Conservation (phyloP, 2,888 invertebrate genomes). For the Agrotis puta region DNA sequence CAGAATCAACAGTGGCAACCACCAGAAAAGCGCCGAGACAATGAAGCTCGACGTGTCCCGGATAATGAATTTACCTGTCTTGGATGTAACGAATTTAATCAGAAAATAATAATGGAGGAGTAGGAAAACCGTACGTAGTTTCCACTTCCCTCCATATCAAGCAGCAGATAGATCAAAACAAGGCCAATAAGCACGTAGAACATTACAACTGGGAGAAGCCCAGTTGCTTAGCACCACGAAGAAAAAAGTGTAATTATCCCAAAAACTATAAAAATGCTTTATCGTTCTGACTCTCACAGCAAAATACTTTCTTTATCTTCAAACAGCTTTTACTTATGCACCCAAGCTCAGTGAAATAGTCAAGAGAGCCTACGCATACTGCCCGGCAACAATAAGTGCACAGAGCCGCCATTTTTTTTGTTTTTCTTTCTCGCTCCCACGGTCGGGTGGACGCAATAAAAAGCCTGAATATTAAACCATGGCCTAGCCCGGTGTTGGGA, state of each 20-base stretch:
- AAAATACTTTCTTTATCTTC: background rate
- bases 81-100: too few relatives aligned
- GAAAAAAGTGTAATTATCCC: background rate
- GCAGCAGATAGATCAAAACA: too few relatives aligned
- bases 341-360: conserved; percentile 30
- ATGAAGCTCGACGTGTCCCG: too few relatives aligned
- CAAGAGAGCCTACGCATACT: conserved; percentile 23
- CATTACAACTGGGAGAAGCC: too few relatives aligned
- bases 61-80: too few relatives aligned
- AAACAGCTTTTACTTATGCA: background rate
- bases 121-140: too few relatives aligned
- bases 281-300: background rate
- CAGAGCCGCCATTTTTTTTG: conserved; percentile 53
- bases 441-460: conserved; percentile 74
- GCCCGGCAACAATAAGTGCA: conserved; percentile 63
- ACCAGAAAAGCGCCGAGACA: too few relatives aligned
- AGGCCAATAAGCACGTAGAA: too few relatives aligned
- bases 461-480: conserved; percentile 73
- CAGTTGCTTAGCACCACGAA: too few relatives aligned
- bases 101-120: too few relatives aligned
- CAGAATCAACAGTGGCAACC: too few relatives aligned
- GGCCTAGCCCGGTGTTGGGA: conserved; percentile 66
- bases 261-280: background rate
- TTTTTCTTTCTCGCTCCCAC: conserved; percentile 74
- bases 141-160: too few relatives aligned